Evolutionary conservation across 2,888 invertebrate species (phyloP).

Genomic region (Drosophila setosimentum): DNA sequence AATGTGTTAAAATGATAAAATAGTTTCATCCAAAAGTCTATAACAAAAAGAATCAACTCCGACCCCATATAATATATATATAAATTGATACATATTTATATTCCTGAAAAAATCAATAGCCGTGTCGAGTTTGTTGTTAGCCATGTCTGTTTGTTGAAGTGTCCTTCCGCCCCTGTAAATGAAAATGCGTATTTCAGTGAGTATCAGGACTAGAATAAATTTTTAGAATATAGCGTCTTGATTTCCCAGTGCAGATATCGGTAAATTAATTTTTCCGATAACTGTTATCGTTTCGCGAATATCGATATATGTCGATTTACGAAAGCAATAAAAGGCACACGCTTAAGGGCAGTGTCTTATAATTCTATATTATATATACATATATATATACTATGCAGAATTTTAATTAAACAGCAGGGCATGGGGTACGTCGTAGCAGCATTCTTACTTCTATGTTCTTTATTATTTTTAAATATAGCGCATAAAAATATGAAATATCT

Average conservation of each 20-base stretch:
- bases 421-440: not conserved
- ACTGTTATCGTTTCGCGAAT: not conserved
- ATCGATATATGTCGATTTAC: no score
- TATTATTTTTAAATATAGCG: no score
- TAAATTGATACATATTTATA: slow-evolving; percentile 19
- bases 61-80: not conserved
- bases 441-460: not conserved
- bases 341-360: no score
- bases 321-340: no score
- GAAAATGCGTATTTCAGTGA: not conserved
- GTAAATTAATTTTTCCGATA: not conserved
- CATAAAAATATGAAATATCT: slow-evolving; percentile 5
- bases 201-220: not conserved
- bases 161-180: no score
- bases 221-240: not conserved
- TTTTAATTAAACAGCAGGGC: not conserved
- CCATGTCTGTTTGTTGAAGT: not conserved
- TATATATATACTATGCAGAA: no score
- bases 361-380: no score
- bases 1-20: not conserved
- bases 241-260: not conserved
- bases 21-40: not conserved
- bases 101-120: not conserved
- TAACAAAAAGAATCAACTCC: not conserved
- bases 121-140: no score